A percentile compares a stretch with the other conserved stretches of the same genome.
Conservation (phyloP, 2,888 invertebrate species). For the Tethea ocularis region DNA sequence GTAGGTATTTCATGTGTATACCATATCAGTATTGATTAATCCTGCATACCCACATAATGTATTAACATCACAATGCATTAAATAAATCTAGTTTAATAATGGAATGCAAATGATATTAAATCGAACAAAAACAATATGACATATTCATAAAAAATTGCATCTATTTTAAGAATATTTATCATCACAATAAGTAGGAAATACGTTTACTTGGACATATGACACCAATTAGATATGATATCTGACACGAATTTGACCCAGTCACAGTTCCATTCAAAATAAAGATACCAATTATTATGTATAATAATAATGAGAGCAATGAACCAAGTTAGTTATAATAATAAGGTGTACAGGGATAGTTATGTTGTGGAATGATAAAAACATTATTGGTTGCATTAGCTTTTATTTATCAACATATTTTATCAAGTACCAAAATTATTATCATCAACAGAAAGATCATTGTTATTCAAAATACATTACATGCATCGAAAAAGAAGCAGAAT, state of each 20-base stretch:
- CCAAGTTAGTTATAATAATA: slow-evolving; percentile 29
- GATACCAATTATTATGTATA: slow-evolving; percentile 28
- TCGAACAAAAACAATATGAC: slow-evolving; percentile 18
- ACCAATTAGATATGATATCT: slow-evolving; percentile 53
- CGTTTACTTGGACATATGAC: slow-evolving; percentile 48
- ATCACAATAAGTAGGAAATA: slow-evolving; percentile 36
- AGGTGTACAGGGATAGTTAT: slow-evolving; percentile 10
- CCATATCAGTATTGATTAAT: no score
- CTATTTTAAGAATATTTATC: slow-evolving; percentile 15
- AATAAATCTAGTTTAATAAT: not conserved
- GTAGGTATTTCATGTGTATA: not conserved
- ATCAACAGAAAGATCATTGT: not conserved
- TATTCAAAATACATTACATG: slow-evolving; percentile 21
- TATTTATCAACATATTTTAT: not conserved
- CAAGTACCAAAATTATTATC: not conserved
- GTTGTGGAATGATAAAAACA: not conserved
- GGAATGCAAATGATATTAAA: slow-evolving; percentile 16
- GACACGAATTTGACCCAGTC: slow-evolving; percentile 60
- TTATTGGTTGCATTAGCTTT: no score
- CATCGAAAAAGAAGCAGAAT: slow-evolving; percentile 40
- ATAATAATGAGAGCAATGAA: slow-evolving; percentile 48
- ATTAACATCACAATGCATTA: slow-evolving; percentile 14
- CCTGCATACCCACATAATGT: not conserved
- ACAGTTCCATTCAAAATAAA: slow-evolving; percentile 40
- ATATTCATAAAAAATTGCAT: slow-evolving; percentile 19